These are phyloP conservation scores for Luffia ferchaultella DNA, from an alignment of 2,888 invertebrate species.

Conservation along the genomic window DNA sequence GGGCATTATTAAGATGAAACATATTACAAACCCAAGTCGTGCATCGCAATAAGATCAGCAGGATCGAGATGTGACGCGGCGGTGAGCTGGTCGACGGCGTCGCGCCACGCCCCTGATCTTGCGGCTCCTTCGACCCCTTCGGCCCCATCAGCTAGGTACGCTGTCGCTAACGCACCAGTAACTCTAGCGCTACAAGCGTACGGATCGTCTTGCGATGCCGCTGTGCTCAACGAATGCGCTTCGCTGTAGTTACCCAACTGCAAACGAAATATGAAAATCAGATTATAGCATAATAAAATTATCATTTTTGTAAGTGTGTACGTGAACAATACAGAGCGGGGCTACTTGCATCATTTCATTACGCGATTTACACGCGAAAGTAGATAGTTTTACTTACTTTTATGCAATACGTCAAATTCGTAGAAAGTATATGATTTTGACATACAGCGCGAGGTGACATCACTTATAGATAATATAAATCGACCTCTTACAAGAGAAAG, in stretches of 20 bases:
- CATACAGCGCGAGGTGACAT: no score
- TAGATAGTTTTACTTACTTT: no score
- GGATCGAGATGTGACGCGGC: conserved; percentile 54
- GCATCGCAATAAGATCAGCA: conserved; percentile 43
- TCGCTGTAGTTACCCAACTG: conserved; percentile 50
- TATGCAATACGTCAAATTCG: no score
- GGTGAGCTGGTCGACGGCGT: conserved; percentile 30
- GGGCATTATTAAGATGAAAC: no score
- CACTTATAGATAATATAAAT: no score
- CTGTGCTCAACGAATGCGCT: conserved; percentile 37
- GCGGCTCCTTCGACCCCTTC: conserved; percentile 12
- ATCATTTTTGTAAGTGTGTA: no score
- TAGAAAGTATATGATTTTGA: no score
- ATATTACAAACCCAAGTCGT: conserved; percentile 22
- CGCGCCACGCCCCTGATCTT: conserved; percentile 19
- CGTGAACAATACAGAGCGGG: conserved; percentile 1
- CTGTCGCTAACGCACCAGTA: conserved; percentile 25
- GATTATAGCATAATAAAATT: no score
- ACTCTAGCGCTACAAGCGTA: conserved; percentile 52
- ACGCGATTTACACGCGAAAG: no score
- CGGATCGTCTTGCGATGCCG: conserved; percentile 49
- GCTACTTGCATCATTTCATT: conserved; percentile 1
- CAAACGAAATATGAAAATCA: no score
- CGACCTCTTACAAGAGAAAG: no score
- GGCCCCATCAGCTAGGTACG: conserved; percentile 15